phyloP scores from a whole-genome alignment of 2,888 invertebrate species.

The Eremobia ochroleuca region DNA sequence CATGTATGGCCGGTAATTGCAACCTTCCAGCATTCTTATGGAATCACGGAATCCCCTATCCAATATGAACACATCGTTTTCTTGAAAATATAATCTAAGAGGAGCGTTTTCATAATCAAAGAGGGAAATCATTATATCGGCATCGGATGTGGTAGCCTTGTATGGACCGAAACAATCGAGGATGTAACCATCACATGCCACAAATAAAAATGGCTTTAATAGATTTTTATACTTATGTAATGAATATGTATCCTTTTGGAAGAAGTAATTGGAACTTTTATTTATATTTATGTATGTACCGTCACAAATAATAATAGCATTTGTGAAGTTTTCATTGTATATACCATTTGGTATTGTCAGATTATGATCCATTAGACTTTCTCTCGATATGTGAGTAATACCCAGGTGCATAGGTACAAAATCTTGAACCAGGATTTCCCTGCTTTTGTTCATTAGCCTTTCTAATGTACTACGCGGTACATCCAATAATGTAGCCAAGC shows the following conservation, averaged over 20 bases:
- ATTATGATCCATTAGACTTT: conserved; percentile 34
- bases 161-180: conserved; percentile 24
- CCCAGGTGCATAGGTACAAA: conserved; percentile 49
- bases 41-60: conserved; percentile 35
- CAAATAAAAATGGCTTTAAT: conserved; percentile 28
- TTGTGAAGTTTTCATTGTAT: conserved; percentile 35
- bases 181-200: conserved; percentile 34
- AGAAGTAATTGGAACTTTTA: conserved; percentile 32
- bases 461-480: conserved; percentile 25
- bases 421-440: conserved; percentile 50
- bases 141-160: conserved; percentile 35
- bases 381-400: conserved; percentile 35
- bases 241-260: conserved; percentile 23
- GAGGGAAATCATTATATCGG: conserved; percentile 19
- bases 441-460: conserved; percentile 26
- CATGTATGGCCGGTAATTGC: conserved; percentile 20
- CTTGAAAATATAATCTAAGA: conserved; percentile 33
- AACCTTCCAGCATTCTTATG: conserved; percentile 24
- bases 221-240: conserved; percentile 15
- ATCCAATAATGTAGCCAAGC: conserved; percentile 17
- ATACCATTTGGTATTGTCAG: conserved; percentile 42
- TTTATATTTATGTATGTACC: conserved; percentile 30
- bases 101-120: conserved; percentile 28
- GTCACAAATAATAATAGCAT: conserved; percentile 18
- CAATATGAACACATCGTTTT: conserved; percentile 27